phyloP scores from a whole-genome alignment of 1,140 invertebrate species.

The Meloidogyne floridensis region DNA sequence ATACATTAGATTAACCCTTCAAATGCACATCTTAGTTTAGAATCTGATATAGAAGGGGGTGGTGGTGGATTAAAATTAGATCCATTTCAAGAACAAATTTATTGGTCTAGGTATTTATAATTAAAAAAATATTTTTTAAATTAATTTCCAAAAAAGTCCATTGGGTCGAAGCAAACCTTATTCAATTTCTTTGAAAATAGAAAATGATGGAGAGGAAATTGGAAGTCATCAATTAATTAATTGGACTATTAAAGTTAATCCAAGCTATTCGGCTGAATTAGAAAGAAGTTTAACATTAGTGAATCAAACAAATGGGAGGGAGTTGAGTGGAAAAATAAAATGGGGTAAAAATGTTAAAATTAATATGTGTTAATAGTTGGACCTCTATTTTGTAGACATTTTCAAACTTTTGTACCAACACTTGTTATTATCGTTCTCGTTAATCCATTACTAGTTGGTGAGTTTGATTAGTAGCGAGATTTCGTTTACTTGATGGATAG shows the following conservation, averaged over 20 bases:
- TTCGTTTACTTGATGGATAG: too few relatives aligned
- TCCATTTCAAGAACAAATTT: not conserved
- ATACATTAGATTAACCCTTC: not conserved
- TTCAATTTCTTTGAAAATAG: not conserved
- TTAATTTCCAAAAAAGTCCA: slow-evolving; percentile 1
- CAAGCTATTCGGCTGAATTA: slow-evolving; percentile 28
- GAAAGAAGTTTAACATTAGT: not conserved
- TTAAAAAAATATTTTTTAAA: not conserved
- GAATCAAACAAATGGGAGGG: not conserved
- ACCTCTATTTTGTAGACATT: too few relatives aligned
- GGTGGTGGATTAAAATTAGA: not conserved
- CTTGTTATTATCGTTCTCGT: too few relatives aligned
- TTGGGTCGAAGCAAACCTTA: slow-evolving; percentile 18
- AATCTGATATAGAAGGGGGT: slow-evolving; percentile 21
- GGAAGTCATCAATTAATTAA: slow-evolving; percentile 10
- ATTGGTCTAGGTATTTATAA: slow-evolving; percentile 15
- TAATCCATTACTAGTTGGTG: too few relatives aligned
- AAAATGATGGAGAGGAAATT: not conserved
- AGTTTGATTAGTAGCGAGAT: too few relatives aligned
- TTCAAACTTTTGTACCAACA: too few relatives aligned
- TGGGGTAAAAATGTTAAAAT: not conserved
- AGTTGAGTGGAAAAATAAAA: slow-evolving; percentile 10
- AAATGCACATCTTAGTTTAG: not conserved
- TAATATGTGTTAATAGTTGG: not conserved
- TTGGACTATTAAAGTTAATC: slow-evolving; percentile 24